Percentiles rank a stretch among this genome's conserved stretches.
phyloP scores from a whole-genome alignment of 30 jellyfish, hydroid and myxozoan genomes.

The Aurelia coerulea region DNA sequence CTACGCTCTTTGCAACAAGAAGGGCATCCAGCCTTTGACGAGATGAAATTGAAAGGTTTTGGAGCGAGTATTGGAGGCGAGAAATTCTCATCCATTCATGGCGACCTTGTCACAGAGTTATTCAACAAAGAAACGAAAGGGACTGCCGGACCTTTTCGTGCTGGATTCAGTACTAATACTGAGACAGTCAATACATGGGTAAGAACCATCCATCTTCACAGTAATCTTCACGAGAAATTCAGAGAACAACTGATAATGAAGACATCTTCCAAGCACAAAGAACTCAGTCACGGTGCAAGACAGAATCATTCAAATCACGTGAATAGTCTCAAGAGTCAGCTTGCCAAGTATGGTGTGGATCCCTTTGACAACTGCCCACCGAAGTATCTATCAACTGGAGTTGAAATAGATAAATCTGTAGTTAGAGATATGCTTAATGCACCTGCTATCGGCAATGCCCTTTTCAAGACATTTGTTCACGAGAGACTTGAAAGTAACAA shows the following conservation, averaged over 20 bases:
- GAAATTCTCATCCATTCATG: slow-evolving; percentile 45
- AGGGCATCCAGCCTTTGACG: slow-evolving; percentile 57
- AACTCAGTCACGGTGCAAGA: slow-evolving; percentile 16
- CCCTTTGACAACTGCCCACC: slow-evolving; percentile 30
- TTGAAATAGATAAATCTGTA: slow-evolving; percentile 1
- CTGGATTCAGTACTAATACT: slow-evolving; percentile 41
- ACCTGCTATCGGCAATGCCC: slow-evolving; percentile 1
- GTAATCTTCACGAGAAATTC: slow-evolving; percentile 15
- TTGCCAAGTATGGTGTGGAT: slow-evolving; percentile 36
- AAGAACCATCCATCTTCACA: slow-evolving; percentile 51
- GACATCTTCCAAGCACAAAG: slow-evolving; percentile 34
- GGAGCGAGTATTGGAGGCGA: slow-evolving; percentile 47
- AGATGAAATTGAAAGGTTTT: slow-evolving; percentile 25
- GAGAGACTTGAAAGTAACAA: slow-evolving; percentile 1
- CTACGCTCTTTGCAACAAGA: slow-evolving; percentile 6
- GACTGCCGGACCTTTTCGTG: slow-evolving; percentile 59
- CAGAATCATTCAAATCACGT: slow-evolving; percentile 24
- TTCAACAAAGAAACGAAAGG: slow-evolving; percentile 58
- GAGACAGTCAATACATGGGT: slow-evolving; percentile 57
- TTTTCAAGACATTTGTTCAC: slow-evolving; percentile 6
- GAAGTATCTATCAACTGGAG: slow-evolving; percentile 18
- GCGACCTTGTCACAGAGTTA: slow-evolving; percentile 63
- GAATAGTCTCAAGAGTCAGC: slow-evolving; percentile 17
- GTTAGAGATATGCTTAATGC: slow-evolving; percentile 40
- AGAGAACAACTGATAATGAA: slow-evolving; percentile 37